Conservation (phyloP, 2,888 invertebrate species). For the Ptilodon capucinus region DNA sequence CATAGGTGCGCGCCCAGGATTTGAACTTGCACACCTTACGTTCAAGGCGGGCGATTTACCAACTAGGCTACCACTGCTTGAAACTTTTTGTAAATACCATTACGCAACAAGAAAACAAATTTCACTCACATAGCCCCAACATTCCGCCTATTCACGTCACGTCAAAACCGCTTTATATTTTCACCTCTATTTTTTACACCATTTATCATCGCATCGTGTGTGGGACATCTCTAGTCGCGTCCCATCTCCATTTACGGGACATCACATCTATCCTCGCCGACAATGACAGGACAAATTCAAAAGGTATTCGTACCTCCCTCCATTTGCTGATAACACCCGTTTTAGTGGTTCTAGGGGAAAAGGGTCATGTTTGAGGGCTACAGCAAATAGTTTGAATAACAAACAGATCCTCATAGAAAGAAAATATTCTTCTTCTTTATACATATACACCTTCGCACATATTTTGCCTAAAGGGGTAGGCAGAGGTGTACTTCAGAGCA, state of each 20-base stretch:
- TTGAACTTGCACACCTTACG: too few species aligned
- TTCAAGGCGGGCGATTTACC: too few species aligned
- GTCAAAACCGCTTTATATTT: neutral
- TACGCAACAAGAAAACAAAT: too few species aligned
- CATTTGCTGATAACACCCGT: neutral
- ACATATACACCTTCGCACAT: too few species aligned
- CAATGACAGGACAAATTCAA: constrained; percentile 6
- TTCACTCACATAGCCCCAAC: neutral
- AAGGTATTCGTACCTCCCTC: neutral
- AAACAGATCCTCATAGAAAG: too few species aligned
- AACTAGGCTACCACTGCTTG: too few species aligned
- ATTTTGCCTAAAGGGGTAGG: too few species aligned
- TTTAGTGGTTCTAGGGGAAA: neutral
- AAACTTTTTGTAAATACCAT: too few species aligned
- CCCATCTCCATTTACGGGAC: neutral
- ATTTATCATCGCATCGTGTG: neutral
- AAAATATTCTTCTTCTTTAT: too few species aligned
- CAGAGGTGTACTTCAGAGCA: too few species aligned
- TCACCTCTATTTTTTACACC: neutral
- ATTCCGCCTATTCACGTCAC: neutral
- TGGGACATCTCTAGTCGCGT: neutral
- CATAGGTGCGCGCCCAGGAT: too few species aligned
- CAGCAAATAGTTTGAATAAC: too few species aligned
- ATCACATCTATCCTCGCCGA: constrained; percentile 1
- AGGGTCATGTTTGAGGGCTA: neutral